Conservation (phyloP, 1,140 invertebrate species). For the Drosophila watanabei region DNA sequence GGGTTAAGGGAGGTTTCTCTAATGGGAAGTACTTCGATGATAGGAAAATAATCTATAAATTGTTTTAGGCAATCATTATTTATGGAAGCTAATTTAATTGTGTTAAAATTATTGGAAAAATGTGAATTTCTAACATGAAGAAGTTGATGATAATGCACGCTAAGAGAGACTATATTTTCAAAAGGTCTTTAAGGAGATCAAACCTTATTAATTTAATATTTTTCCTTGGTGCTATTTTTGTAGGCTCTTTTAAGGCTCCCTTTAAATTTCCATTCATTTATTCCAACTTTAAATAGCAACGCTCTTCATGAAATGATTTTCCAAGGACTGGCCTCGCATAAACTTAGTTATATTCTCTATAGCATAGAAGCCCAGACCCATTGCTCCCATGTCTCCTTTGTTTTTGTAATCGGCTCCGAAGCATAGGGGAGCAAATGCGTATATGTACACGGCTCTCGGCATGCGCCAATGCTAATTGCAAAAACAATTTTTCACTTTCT, state of each 20-base stretch:
- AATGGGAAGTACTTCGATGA: background rate
- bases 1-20: background rate
- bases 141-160: background rate
- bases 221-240: too few relatives aligned
- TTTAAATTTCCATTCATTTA: background rate
- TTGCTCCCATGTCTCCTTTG: too few relatives aligned
- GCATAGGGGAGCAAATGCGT: too few relatives aligned
- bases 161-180: background rate
- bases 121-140: background rate
- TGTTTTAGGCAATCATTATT: too few relatives aligned
- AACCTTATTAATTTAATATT: background rate
- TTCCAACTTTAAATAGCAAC: background rate
- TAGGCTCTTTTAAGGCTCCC: background rate
- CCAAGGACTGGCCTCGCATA: background rate
- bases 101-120: background rate
- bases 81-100: background rate
- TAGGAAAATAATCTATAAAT: background rate
- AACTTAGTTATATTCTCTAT: constrained; percentile 5
- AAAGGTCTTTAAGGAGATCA: too few relatives aligned
- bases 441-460: too few relatives aligned
- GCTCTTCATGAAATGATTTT: background rate
- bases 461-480: too few relatives aligned
- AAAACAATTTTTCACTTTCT: too few relatives aligned
- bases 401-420: too few relatives aligned
- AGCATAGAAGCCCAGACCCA: too few relatives aligned